Conservation (phyloP, 2,113 vertebrate species). For the Dipodomys ordii region DNA sequence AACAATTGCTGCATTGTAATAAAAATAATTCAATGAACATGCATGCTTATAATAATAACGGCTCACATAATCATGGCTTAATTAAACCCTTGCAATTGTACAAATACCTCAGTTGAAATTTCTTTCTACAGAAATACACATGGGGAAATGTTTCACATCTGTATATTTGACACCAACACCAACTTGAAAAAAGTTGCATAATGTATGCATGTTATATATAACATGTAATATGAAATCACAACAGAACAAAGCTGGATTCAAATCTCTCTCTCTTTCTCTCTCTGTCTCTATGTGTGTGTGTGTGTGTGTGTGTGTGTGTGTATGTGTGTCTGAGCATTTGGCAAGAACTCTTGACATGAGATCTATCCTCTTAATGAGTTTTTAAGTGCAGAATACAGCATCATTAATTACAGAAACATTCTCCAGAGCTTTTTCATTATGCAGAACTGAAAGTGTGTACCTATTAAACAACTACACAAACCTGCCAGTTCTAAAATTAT, state of each 20-base stretch:
- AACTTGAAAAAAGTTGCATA: neutral
- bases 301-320: neutral
- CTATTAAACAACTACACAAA: neutral
- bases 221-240: neutral
- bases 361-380: neutral
- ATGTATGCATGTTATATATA: neutral
- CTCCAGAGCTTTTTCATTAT: neutral
- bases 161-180: neutral
- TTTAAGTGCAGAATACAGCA: neutral
- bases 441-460: neutral
- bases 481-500: neutral
- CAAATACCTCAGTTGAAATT: constrained; percentile 6
- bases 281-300: too few relatives aligned
- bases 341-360: neutral
- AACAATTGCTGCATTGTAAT: constrained; percentile 7
- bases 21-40: neutral
- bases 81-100: constrained; percentile 62
- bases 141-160: neutral
- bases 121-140: neutral
- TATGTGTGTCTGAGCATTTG: neutral
- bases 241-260: neutral
- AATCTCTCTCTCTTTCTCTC: neutral
- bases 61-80: constrained; percentile 46
- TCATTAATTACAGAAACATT: neutral
- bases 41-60: constrained; percentile 47